phyloP scores from a whole-genome alignment of 1,140 invertebrate species.

The Eurosta solidaginis region DNA sequence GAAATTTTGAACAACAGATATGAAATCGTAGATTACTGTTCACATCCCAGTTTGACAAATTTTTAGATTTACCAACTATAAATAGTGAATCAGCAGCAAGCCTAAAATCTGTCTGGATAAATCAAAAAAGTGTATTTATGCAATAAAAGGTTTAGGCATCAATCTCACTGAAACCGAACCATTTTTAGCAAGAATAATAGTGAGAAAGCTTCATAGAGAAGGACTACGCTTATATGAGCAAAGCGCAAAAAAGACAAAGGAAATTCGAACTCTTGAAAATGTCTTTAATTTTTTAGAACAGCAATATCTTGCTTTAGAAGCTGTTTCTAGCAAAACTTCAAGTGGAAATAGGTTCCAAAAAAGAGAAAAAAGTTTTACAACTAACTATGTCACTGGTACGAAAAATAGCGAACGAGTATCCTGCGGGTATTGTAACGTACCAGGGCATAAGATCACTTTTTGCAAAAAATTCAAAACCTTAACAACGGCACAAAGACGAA shows the following conservation, averaged over 20 bases:
- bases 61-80: not conserved
- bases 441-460: too few species aligned
- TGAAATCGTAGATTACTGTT: not conserved
- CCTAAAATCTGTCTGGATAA: not conserved
- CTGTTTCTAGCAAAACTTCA: too few species aligned
- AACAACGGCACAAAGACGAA: too few species aligned
- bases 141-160: not conserved
- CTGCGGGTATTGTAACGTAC: too few species aligned
- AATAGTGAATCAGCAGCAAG: not conserved
- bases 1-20: not conserved
- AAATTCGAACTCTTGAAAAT: not conserved
- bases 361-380: too few species aligned
- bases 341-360: too few species aligned
- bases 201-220: not conserved
- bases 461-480: too few species aligned
- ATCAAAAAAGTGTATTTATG: not conserved
- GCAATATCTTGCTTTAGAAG: slow-evolving; percentile 8
- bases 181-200: not conserved
- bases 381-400: too few species aligned
- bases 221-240: not conserved
- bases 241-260: not conserved
- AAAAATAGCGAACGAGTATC: too few species aligned
- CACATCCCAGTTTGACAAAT: not conserved
- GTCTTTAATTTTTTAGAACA: slow-evolving; percentile 2
- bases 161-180: not conserved